Base-by-base conservation (phyloP, 2,888 invertebrate species). In the Esperia sulphurella region DNA sequence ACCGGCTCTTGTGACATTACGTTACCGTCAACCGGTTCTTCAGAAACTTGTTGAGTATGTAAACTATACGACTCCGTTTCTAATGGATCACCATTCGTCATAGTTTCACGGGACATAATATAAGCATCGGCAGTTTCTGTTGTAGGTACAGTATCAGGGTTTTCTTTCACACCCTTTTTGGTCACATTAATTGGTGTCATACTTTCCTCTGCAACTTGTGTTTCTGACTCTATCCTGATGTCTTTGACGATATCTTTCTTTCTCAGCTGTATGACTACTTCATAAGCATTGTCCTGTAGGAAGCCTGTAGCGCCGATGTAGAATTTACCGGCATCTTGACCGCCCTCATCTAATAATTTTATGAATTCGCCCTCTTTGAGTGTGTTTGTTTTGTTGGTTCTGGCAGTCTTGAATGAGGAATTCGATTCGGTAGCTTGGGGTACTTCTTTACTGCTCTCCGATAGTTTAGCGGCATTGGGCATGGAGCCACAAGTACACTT, bases 221-320 rank as follows among this genome's bases (percentile, higher is more conserved):
- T 57, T 35, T 54, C 53, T 7, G 40, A 14, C 44, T 55, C 47
- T 40, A 55, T 54, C 6, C 51, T 53, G 21, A 51, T 49, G 14
- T 51, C 30, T 41, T 55, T 59, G 29, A 54, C 57, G 1, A 53
- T 52, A 21, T 75, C 80, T 60, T 84, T 88, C 51, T 87, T 89
- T 45, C 79, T 75, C 7, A 89, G 65, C 52, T 88, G 87, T 61
- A 89, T 85, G 8, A 88, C 65, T 9, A 89, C 83, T 78, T 89
- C 89, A 54, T 87, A 89, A 13, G 74, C 79, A 45, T 85, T 75
- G 53, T 85, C 71, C 62, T 79, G 81, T 7, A 88, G 63, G 13
- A 82, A 71, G 3, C 80, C 83, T 6, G 81, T 75, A 14, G 86
- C 75, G 12, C 85, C 87, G 12, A 89, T 76, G 47, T 79, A 86